phyloP scores from a whole-genome alignment of 1,140 invertebrate species.

The Atopsyche davidsoni region DNA sequence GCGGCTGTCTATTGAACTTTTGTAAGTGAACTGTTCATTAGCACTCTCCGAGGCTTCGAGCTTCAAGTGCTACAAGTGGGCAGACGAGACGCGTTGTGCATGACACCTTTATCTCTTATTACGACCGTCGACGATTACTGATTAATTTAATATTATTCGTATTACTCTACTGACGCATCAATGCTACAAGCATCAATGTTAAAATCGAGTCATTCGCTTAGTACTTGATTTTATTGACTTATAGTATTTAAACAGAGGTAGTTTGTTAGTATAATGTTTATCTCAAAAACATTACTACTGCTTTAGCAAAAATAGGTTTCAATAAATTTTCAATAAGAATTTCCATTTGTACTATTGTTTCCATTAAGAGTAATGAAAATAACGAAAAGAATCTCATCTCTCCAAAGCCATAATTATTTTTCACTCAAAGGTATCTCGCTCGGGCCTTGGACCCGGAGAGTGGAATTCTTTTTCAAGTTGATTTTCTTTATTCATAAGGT shows the following conservation, averaged over 20 bases:
- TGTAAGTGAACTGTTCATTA: too few relatives aligned
- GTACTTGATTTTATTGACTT: slow-evolving; percentile 2
- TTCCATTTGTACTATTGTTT: slow-evolving; percentile 16
- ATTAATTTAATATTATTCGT: slow-evolving; percentile 2
- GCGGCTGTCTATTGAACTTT: too few relatives aligned
- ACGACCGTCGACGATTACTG: too few relatives aligned
- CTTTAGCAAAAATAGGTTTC: slow-evolving; percentile 26
- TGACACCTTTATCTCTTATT: too few relatives aligned
- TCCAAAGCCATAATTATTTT: too few relatives aligned
- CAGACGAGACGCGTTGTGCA: too few relatives aligned
- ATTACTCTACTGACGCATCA: background rate
- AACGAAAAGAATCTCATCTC: too few relatives aligned
- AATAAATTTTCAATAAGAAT: slow-evolving; percentile 16
- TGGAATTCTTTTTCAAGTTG: too few relatives aligned
- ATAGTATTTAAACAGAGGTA: slow-evolving; percentile 20
- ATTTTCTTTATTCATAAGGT: too few relatives aligned
- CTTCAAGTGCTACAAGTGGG: too few relatives aligned
- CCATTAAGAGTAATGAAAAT: slow-evolving; percentile 3
- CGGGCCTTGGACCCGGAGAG: too few relatives aligned
- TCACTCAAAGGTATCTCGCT: background rate
- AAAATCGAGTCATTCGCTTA: background rate
- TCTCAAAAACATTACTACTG: slow-evolving; percentile 10
- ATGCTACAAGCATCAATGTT: background rate
- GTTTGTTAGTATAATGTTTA: slow-evolving; percentile 9
- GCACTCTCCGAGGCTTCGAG: too few relatives aligned